phyloP scores from a whole-genome alignment of 2,888 invertebrate genomes.

The Idaea biselata region DNA sequence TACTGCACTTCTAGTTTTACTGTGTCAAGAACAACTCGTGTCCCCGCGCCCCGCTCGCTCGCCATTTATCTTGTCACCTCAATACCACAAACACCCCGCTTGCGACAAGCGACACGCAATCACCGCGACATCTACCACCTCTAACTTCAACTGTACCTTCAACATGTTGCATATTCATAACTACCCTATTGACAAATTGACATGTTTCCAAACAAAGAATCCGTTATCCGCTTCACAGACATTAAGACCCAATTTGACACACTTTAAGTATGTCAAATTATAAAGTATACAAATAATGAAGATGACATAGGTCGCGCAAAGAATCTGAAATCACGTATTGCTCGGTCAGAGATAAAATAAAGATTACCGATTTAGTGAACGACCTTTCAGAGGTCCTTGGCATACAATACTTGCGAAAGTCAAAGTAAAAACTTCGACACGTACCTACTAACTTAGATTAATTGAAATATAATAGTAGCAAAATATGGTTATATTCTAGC shows the following conservation, averaged over 20 bases:
- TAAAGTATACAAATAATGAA: slow-evolving; percentile 25
- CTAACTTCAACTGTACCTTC: not conserved
- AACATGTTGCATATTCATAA: slow-evolving; percentile 31
- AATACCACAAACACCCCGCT: slow-evolving; percentile 45
- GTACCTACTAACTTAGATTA: not conserved
- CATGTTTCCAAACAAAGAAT: slow-evolving; percentile 10
- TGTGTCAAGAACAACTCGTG: slow-evolving; percentile 80
- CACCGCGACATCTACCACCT: too few relatives aligned
- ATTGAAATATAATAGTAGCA: slow-evolving; percentile 12
- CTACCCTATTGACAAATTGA: slow-evolving; percentile 9
- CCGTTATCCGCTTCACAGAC: not conserved
- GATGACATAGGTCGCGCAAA: slow-evolving; percentile 32
- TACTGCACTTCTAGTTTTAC: slow-evolving; percentile 80
- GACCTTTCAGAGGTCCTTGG: slow-evolving; percentile 74
- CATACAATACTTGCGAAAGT: slow-evolving; percentile 65
- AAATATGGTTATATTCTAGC: slow-evolving; percentile 50
- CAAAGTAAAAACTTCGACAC: slow-evolving; percentile 49
- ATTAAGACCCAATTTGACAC: slow-evolving; percentile 4
- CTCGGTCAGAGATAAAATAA: slow-evolving; percentile 68
- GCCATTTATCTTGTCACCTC: slow-evolving; percentile 35
- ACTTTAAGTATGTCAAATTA: slow-evolving; percentile 12
- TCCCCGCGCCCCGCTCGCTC: slow-evolving; percentile 55
- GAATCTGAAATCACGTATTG: slow-evolving; percentile 47
- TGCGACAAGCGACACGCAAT: slow-evolving; percentile 52
- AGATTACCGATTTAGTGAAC: slow-evolving; percentile 74